A percentile compares a stretch with the other conserved stretches of the same genome.
These are phyloP conservation scores for Hirudo medicinalis DNA, from an alignment of 1,140 invertebrate species.

Conservation along the genomic window DNA sequence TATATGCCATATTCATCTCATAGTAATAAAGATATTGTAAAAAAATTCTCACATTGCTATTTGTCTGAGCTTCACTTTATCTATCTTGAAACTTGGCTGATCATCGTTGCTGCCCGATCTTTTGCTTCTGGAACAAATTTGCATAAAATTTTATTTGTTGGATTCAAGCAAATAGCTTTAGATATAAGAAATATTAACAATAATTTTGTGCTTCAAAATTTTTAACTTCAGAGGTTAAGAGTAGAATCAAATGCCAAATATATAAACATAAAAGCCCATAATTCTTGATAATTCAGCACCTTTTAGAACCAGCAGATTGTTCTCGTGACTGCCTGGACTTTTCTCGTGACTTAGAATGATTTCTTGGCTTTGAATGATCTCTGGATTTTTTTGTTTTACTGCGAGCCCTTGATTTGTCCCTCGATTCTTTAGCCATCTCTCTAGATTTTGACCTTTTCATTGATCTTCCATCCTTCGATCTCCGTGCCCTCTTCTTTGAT, in stretches of 20 bases:
- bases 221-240: not conserved
- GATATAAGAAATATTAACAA: not conserved
- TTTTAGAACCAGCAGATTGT: constrained; percentile 4
- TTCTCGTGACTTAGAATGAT: not conserved
- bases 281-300: not conserved
- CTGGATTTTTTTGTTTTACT: not conserved
- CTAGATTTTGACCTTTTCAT: not conserved
- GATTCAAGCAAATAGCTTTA: not conserved
- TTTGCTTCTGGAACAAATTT: not conserved
- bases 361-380: not conserved
- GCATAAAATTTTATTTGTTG: not conserved
- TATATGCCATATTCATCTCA: not conserved
- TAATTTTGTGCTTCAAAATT: not conserved
- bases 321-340: not conserved
- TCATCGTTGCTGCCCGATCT: not conserved
- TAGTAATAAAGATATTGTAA: not conserved
- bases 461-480: not conserved
- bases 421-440: not conserved
- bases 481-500: too few species aligned
- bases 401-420: too few species aligned
- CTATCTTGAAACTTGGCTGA: not conserved
- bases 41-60: constrained; percentile 1
- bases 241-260: not conserved
- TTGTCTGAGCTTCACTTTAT: constrained; percentile 9
- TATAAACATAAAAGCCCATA: not conserved